Percentiles rank a stretch among this genome's conserved stretches.
phyloP scores from a whole-genome alignment of 2,797 vertebrate species.

The Fistularia commersonii region DNA sequence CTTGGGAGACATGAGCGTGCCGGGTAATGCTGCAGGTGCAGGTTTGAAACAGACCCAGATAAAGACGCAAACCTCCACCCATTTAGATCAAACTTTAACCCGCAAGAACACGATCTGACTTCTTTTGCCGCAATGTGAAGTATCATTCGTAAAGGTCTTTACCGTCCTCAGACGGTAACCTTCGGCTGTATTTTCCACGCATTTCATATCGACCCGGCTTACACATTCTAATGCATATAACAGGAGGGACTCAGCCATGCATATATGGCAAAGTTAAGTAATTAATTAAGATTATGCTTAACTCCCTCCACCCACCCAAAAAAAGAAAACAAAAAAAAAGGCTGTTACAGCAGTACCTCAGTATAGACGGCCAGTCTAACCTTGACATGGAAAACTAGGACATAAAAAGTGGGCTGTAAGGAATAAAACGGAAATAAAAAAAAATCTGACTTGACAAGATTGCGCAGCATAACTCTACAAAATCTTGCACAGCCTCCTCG shows the following conservation, averaged over 20 bases:
- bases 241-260: not conserved
- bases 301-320: not conserved
- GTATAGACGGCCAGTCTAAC: constrained; percentile 29
- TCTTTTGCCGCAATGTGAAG: too few species aligned
- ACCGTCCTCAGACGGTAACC: too few species aligned
- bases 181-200: too few species aligned
- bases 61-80: not conserved
- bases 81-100: constrained; percentile 7
- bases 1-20: not conserved
- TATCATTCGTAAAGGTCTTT: too few species aligned
- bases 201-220: not conserved
- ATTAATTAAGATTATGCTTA: not conserved
- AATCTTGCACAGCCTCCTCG: not conserved
- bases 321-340: too few species aligned
- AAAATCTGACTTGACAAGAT: constrained; percentile 11
- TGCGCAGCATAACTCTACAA: too few species aligned
- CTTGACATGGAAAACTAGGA: constrained; percentile 41
- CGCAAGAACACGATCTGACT: constrained; percentile 11
- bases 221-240: not conserved
- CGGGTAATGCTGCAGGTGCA: not conserved
- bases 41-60: constrained; percentile 1
- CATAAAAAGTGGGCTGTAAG: constrained; percentile 42
- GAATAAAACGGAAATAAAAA: constrained; percentile 19
- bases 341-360: not conserved
- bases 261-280: not conserved